These are phyloP conservation scores for Sciaenops ocellatus DNA, from an alignment of 2,797 vertebrate species.

Conservation along the genomic window DNA sequence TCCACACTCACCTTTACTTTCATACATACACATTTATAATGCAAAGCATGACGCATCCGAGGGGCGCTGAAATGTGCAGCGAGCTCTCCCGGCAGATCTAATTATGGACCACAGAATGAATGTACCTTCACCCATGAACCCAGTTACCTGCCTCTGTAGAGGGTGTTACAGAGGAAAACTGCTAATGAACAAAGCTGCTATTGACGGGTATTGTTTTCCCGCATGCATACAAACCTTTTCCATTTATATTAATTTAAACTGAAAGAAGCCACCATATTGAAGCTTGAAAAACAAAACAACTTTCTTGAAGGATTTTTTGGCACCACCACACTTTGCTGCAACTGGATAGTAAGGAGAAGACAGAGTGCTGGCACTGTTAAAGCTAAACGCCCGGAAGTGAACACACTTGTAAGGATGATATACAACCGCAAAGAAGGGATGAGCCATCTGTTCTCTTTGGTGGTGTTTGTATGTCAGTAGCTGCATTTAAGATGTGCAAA, in stretches of 20 bases:
- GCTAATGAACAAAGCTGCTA: conserved; percentile 49
- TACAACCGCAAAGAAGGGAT: conserved; percentile 50
- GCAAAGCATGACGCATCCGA: conserved; percentile 51
- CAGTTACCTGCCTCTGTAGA: conserved; percentile 50
- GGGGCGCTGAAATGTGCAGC: conserved; percentile 42
- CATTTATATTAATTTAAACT: conserved; percentile 62
- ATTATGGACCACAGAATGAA: conserved; percentile 76
- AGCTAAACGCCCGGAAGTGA: conserved; percentile 40
- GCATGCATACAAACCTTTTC: conserved; percentile 24
- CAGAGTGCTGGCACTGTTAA: conserved; percentile 41
- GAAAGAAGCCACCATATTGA: conserved; percentile 24
- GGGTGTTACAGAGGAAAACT: conserved; percentile 7
- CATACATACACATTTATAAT: conserved; percentile 54
- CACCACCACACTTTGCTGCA: conserved; percentile 23
- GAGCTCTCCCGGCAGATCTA: conserved; percentile 77
- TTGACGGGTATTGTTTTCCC: conserved; percentile 21
- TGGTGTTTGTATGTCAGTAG: conserved; percentile 32
- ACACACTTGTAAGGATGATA: conserved; percentile 39
- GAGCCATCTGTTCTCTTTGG: conserved; percentile 65
- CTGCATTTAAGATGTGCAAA: conserved; percentile 40
- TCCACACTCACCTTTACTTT: conserved; percentile 23
- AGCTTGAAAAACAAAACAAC: conserved; percentile 17
- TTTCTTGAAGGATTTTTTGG: conserved; percentile 39
- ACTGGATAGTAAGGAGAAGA: conserved; percentile 35
- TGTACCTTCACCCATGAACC: conserved; percentile 70